Evolutionary conservation across 2,888 invertebrate species (phyloP).

Genomic region (Drosophila prolongata): DNA sequence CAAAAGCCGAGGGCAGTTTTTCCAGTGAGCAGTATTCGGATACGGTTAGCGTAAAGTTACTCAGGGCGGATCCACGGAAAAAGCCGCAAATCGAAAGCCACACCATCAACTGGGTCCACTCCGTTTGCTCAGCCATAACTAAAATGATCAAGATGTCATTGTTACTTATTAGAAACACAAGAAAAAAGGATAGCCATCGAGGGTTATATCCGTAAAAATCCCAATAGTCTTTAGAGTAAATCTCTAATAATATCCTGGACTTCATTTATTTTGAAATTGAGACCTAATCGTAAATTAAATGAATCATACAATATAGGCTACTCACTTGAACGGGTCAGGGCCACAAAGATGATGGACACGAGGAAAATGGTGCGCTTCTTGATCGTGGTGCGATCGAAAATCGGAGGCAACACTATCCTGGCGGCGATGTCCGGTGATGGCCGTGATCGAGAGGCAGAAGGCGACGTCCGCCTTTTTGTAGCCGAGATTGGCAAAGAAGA

Average conservation of each 20-base stretch:
- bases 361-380: slow-evolving; percentile 90
- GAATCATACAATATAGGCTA: slow-evolving; percentile 41
- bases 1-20: slow-evolving; percentile 91
- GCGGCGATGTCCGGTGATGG: slow-evolving; percentile 91
- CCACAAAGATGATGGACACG: slow-evolving; percentile 89
- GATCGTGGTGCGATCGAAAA: slow-evolving; percentile 89
- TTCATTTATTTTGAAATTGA: too few species aligned
- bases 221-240: too few species aligned
- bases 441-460: slow-evolving; percentile 90
- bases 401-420: slow-evolving; percentile 89
- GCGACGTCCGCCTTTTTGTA: slow-evolving; percentile 89
- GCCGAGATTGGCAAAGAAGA: slow-evolving; percentile 88
- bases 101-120: slow-evolving; percentile 88
- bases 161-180: background rate
- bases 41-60: slow-evolving; percentile 91
- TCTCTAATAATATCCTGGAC: too few species aligned
- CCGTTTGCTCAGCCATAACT: slow-evolving; percentile 91
- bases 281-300: too few species aligned
- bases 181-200: too few species aligned
- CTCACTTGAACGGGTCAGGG: slow-evolving; percentile 90
- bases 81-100: slow-evolving; percentile 92
- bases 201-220: too few species aligned
- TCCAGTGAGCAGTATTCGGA: slow-evolving; percentile 90
- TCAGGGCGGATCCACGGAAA: slow-evolving; percentile 91
- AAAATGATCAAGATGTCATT: background rate